Percentiles rank a stretch among this genome's conserved stretches.
phyloP scores from a whole-genome alignment of 2,797 vertebrate species.

The Zonotrichia albicollis region DNA sequence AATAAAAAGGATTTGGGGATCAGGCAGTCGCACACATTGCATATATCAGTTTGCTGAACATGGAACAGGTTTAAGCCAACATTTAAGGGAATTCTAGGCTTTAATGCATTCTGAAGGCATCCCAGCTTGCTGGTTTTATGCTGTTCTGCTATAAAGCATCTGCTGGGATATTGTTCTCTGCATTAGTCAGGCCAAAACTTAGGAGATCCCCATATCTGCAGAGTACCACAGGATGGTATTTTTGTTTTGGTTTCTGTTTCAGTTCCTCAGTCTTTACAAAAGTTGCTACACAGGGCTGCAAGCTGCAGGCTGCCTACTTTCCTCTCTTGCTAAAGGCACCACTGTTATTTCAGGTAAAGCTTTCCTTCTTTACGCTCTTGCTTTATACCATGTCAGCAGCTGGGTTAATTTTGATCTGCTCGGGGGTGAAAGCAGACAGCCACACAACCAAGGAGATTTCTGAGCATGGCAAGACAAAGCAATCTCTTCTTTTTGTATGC shows the following conservation, averaged over 20 bases:
- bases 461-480: neutral
- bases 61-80: neutral
- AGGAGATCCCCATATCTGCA: neutral
- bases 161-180: neutral
- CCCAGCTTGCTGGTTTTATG: neutral
- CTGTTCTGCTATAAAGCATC: neutral
- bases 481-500: neutral
- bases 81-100: neutral
- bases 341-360: neutral
- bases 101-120: neutral
- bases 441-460: neutral
- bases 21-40: neutral
- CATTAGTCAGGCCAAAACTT: neutral
- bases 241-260: conserved; percentile 3
- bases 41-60: neutral
- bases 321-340: neutral
- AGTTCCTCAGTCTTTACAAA: neutral
- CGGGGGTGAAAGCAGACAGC: neutral
- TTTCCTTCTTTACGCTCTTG: neutral
- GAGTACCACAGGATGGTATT: neutral
- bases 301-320: neutral
- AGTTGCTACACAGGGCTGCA: neutral
- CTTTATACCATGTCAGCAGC: neutral
- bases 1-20: neutral
- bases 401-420: neutral